Percentiles rank a stretch among this genome's conserved stretches.
phyloP scores from a whole-genome alignment of 2,113 vertebrate species.

The Seriola quinqueradiata region DNA sequence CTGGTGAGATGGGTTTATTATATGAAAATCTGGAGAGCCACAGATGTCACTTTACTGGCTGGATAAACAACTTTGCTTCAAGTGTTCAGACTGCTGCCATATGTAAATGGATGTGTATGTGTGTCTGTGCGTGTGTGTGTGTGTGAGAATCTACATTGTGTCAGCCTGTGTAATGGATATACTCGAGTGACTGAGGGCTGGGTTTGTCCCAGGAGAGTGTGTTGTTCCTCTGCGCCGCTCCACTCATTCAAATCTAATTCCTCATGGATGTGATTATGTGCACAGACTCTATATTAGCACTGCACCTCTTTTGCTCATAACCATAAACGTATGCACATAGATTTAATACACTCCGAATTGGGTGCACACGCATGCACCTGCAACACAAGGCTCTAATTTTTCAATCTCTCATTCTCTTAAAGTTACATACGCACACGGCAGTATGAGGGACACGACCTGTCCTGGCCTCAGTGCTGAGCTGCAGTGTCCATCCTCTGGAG shows the following conservation, averaged over 20 bases:
- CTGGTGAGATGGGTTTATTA: background rate
- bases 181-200: conserved; percentile 22
- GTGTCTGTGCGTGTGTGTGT: background rate
- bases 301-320: conserved; percentile 5
- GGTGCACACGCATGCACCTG: background rate
- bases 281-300: background rate
- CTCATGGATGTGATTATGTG: background rate
- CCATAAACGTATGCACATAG: background rate
- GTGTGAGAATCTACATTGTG: background rate
- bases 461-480: background rate
- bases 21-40: background rate
- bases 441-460: background rate
- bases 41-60: background rate
- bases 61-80: conserved; percentile 4
- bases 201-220: conserved; percentile 9
- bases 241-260: conserved; percentile 29
- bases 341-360: background rate
- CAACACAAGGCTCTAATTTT: background rate
- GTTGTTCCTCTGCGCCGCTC: background rate
- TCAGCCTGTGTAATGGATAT: conserved; percentile 28
- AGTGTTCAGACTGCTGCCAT: background rate
- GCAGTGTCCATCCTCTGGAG: background rate
- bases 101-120: background rate
- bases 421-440: background rate
- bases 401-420: no score